Base-by-base conservation (phyloP, 2,797 vertebrate genomes). In the Notamacropus eugenii region DNA sequence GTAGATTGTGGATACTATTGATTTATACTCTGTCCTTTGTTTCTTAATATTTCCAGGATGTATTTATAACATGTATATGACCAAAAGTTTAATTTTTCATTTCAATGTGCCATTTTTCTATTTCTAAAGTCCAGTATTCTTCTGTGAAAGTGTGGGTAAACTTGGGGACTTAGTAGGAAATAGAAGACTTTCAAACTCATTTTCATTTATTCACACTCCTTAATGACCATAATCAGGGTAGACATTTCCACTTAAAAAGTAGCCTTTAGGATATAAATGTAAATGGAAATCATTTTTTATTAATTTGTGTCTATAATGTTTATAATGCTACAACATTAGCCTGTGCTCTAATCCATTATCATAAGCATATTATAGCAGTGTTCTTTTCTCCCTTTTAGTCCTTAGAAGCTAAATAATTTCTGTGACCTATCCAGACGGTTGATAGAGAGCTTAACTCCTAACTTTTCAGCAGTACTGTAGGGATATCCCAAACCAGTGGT, bases 191-290 rank as follows among this genome's bases (percentile, higher is more conserved):
- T 94, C 74, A 96, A 87, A 90, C 14, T 90, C 55, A 91, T 12
- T 29, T 4, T 90, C 94, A 94, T 91, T 56, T 22, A 27, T 46
- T 93, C 19, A 93, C 91, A 28, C 50, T 90, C 31, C 67, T 40
- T 92, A 92, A 56, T 91, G 59, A 56, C 31, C 59, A 93, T 59
- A 95, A 90, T 40, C 56, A 96, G 55, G 93, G 19, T 59, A 54
- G 56, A 94, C 92, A 31, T 22, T 93, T 94, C 95, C 8, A 92
- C 31, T 96, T 96, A 29, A 92, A 93, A 5, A 74, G 55, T 74
- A 74, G n/a, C 5, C 16, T 40, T 40, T 40, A 5, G 1, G 0
- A 8, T 74, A 74, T 3, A 74, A 22, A 19, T 6, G 0, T 40
- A 74, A 74, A 40, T 4, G 40, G 9, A 28, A 62, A 40, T 74